These are phyloP conservation scores for Acleris cristana DNA, from an alignment of 2,888 invertebrate species.

Conservation along the genomic window DNA sequence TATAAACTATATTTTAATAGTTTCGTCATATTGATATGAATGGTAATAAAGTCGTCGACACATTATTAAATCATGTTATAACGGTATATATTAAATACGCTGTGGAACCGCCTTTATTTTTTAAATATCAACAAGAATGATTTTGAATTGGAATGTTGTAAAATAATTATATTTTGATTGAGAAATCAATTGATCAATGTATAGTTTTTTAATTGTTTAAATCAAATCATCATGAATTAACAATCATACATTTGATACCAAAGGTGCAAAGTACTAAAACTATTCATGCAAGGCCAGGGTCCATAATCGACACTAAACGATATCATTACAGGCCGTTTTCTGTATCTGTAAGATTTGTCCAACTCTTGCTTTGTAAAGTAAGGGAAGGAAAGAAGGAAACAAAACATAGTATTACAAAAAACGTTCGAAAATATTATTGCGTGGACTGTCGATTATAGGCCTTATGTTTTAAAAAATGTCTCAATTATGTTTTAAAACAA, in stretches of 20 bases:
- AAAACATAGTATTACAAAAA: no score
- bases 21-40: slow-evolving; percentile 15
- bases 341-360: no score
- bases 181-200: background rate
- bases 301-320: no score
- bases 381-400: no score
- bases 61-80: background rate
- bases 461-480: no score
- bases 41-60: background rate
- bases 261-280: slow-evolving; percentile 18
- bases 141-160: slow-evolving; percentile 6
- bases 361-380: no score
- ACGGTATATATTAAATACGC: background rate
- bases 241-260: slow-evolving; percentile 25
- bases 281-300: background rate
- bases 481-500: no score
- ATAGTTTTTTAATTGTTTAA: background rate
- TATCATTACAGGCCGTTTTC: no score
- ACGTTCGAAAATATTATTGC: no score
- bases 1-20: slow-evolving; percentile 16
- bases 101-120: slow-evolving; percentile 29
- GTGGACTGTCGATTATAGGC: no score
- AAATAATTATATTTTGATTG: background rate
- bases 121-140: slow-evolving; percentile 7
- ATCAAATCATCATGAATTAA: slow-evolving; percentile 17